Conservation (phyloP, 2,113 vertebrate genomes). For the Phylloscopus trochiloides region DNA sequence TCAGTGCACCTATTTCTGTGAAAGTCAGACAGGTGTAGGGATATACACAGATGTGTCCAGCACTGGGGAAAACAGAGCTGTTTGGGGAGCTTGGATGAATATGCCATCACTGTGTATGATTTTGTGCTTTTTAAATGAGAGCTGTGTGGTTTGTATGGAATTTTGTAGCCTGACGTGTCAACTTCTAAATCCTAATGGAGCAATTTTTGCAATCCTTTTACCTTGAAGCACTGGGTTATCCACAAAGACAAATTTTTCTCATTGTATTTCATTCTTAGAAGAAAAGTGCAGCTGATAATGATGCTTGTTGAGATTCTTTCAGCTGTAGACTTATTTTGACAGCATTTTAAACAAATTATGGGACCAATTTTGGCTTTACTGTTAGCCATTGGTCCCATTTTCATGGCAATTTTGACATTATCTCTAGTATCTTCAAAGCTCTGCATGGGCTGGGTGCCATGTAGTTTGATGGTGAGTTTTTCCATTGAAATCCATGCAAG, state of each 20-base stretch:
- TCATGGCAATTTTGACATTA: neutral
- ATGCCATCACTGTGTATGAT: neutral
- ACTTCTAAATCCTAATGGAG: neutral
- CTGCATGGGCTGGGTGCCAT: neutral
- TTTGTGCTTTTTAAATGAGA: neutral
- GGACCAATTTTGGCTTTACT: neutral
- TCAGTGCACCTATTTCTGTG: neutral
- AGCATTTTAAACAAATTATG: neutral
- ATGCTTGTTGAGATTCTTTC: neutral
- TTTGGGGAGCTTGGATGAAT: neutral
- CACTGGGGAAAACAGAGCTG: neutral
- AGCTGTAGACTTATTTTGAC: neutral
- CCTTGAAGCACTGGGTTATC: neutral
- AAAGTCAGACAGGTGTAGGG: neutral
- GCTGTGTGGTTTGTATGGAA: neutral
- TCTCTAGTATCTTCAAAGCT: slow-evolving; percentile 6
- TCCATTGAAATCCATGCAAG: slow-evolving; percentile 23
- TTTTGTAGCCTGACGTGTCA: neutral
- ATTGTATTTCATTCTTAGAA: neutral
- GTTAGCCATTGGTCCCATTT: neutral
- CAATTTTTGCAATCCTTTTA: neutral
- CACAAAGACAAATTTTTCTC: neutral
- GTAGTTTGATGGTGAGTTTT: neutral
- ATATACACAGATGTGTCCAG: neutral
- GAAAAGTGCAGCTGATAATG: neutral